These are phyloP conservation scores for Eucidaris tribuloides DNA, from an alignment of 35 echinoderm and acorn worm genomes.

Conservation along the genomic window DNA sequence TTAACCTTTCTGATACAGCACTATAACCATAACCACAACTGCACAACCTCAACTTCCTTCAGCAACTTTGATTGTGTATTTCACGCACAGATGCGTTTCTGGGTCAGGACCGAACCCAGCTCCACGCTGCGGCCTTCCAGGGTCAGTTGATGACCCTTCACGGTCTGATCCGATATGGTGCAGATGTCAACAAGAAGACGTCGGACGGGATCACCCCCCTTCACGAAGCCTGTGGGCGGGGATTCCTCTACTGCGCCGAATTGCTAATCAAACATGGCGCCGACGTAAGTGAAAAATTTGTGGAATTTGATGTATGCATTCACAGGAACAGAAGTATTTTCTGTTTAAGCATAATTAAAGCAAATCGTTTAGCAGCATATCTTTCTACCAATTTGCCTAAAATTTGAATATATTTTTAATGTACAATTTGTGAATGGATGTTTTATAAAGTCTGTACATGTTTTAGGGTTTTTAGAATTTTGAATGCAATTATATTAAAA, in stretches of 20 bases:
- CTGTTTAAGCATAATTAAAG: not conserved
- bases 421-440: no score
- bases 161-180: constrained; percentile 57
- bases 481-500: not conserved
- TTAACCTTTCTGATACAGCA: no score
- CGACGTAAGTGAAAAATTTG: constrained; percentile 25
- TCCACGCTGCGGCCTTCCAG: constrained; percentile 65
- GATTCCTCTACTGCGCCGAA: constrained; percentile 36
- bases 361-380: not conserved
- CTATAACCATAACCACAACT: no score
- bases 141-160: constrained; percentile 54
- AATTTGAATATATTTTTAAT: no score
- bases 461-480: not conserved
- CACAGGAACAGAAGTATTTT: not conserved
- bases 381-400: not conserved
- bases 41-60: not conserved
- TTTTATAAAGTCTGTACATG: no score
- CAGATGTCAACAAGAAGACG: constrained; percentile 60
- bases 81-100: constrained; percentile 34
- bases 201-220: constrained; percentile 74
- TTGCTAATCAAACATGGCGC: constrained; percentile 79
- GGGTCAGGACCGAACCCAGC: constrained; percentile 39
- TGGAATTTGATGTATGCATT: not conserved
- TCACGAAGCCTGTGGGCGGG: constrained; percentile 69
- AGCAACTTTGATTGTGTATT: not conserved